Evolutionary conservation across 2,888 invertebrate genomes (phyloP).

Genomic region (Eledona agricola): DNA sequence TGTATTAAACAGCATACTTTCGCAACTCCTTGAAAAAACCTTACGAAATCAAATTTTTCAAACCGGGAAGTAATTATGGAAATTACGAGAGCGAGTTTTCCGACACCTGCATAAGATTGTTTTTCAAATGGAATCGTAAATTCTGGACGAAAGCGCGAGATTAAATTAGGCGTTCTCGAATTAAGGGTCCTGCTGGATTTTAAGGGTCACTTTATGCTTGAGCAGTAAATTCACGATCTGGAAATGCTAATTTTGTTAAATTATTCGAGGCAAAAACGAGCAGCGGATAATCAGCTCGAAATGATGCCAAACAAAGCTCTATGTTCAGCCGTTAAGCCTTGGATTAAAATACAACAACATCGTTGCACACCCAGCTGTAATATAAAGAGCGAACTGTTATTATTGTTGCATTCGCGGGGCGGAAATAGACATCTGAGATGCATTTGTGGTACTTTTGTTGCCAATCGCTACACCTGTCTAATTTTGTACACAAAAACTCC

Average conservation of each 20-base stretch:
- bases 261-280: conserved; percentile 21
- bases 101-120: conserved; percentile 11
- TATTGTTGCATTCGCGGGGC: conserved; percentile 1
- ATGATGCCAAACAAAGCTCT: conserved; percentile 12
- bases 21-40: no score
- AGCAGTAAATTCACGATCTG: conserved; percentile 21
- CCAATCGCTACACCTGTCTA: no score
- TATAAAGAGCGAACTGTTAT: conserved; percentile 15
- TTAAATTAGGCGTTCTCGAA: conserved; percentile 12
- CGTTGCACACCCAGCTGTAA: conserved; percentile 12
- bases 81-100: conserved; percentile 16
- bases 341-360: conserved; percentile 19
- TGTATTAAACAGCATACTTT: no score
- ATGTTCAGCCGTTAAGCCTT: conserved; percentile 15
- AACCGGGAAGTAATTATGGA: conserved; percentile 12
- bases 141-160: conserved; percentile 10
- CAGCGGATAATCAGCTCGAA: conserved; percentile 13
- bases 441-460: no score
- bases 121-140: conserved; percentile 17
- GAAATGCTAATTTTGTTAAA: conserved; percentile 20
- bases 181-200: conserved; percentile 21
- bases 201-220: conserved; percentile 24
- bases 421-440: conserved; percentile 16
- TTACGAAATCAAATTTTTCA: no score
- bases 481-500: no score